These are phyloP conservation scores for Streptopelia turtur DNA, from an alignment of 2,797 vertebrate genomes.

Conservation along the genomic window DNA sequence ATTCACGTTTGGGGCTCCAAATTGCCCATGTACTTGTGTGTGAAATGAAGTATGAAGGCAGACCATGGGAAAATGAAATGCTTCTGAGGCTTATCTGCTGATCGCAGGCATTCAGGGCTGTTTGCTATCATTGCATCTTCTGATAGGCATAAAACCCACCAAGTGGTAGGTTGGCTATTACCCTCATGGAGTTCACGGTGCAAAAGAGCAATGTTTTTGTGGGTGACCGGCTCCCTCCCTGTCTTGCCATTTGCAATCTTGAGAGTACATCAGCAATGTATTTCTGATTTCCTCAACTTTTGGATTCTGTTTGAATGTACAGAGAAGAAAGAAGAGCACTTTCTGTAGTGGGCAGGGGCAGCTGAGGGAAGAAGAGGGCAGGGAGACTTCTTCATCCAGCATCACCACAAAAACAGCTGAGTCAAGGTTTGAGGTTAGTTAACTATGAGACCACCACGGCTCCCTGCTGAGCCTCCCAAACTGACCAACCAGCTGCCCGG, in stretches of 20 bases:
- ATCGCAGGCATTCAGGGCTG: background rate
- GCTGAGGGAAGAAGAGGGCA: background rate
- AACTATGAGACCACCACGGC: accelerated
- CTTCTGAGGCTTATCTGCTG: background rate
- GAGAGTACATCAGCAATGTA: background rate
- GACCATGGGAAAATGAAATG: background rate
- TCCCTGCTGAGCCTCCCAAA: background rate
- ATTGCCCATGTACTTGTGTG: background rate
- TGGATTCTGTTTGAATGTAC: background rate
- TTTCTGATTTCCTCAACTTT: background rate
- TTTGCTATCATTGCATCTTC: background rate
- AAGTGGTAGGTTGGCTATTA: background rate
- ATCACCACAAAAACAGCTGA: background rate
- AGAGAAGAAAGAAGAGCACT: background rate
- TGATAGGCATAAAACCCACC: background rate
- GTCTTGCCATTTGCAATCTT: background rate
- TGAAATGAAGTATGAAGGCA: slow-evolving; percentile 7
- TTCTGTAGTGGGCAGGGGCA: background rate
- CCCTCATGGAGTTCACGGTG: background rate
- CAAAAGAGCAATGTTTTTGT: background rate
- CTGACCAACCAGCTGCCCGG: accelerated
- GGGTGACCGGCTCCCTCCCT: background rate
- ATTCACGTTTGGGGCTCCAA: background rate
- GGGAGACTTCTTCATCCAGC: background rate
- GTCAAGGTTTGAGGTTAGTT: background rate